Evolutionary conservation across 2,888 invertebrate species (phyloP), one percentile per base, ranked within the genome.

Genomic region (Lingula anatina): DNA sequence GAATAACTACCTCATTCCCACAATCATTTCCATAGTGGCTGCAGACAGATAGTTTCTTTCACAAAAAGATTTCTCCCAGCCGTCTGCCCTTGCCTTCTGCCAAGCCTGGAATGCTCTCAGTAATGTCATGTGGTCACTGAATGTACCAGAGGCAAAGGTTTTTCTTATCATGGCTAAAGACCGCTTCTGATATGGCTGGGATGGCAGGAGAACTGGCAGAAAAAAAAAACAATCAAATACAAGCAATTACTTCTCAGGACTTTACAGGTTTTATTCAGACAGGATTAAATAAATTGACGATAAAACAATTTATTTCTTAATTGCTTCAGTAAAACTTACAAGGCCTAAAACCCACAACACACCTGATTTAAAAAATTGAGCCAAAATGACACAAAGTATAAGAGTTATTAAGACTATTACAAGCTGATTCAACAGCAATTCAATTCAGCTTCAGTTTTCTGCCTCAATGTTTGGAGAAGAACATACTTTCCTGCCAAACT

Each of bases 51-150:
- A 87, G 68, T 89, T 86, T 48, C 86, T 83, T 5, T 84, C 80
- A 76, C 90, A 90, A 71, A 88, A 89, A 0, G 80, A 78, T 25
- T 82, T 81, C 62, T 88, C 88, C 57, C 83, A 81, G 0, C 85
- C 85, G 56, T 83, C 83, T 62, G 86, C 86, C 43, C 84, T 81
- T 0, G 86, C 84, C 59, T 85, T 84, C 66, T 88, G 83, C 90
- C 76, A 78, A 12, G 66, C 64, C 75, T 76, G 46, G 76, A 91
- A 92, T 0, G 89, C 86, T 51, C 88, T 79, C 3, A 97, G 76
- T 45, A 93, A 79, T 5, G 87, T 85, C 84, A 94, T 85, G 68
- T 96, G 95, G 74, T 99, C 97, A 57, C 94, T 95, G 65, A 83
- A 85, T 5, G 88, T 85, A 24, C 85, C 85, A 0, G 85, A 84